phyloP scores from a whole-genome alignment of 2,113 vertebrate genomes.

The Phalacrocorax carbo region DNA sequence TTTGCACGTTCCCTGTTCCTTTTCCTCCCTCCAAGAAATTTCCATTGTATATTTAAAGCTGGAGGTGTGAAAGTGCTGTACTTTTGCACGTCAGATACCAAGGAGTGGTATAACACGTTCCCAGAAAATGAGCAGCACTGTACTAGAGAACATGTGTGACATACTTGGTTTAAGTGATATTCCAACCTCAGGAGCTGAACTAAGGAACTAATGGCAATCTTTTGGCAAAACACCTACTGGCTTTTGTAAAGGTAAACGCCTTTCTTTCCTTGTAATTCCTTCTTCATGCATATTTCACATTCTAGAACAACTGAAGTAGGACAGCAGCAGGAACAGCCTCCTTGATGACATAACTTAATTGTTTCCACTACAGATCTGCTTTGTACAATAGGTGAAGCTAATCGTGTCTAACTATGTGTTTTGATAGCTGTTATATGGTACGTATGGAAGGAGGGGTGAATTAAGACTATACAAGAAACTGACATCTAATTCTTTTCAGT shows the following conservation, averaged over 20 bases:
- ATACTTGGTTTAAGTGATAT: not conserved
- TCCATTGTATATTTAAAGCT: not conserved
- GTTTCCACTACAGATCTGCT: not conserved
- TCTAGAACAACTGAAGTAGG: not conserved
- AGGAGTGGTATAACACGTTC: not conserved
- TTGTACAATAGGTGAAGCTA: not conserved
- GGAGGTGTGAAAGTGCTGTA: not conserved
- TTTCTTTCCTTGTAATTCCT: not conserved
- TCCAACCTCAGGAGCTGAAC: not conserved
- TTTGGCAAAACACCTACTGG: not conserved
- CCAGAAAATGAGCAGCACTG: not conserved
- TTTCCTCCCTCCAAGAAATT: not conserved
- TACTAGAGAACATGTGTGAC: not conserved
- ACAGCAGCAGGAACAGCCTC: not conserved
- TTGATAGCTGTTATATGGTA: not conserved
- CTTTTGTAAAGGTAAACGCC: not conserved
- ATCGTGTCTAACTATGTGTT: not conserved
- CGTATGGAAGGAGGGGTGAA: not conserved
- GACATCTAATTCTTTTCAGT: not conserved
- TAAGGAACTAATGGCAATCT: not conserved
- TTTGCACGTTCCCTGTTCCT: not conserved
- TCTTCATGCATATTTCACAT: not conserved
- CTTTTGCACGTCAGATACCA: not conserved
- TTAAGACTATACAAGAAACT: not conserved
- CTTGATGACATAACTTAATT: not conserved